Conservation (phyloP, 2,113 vertebrate species). For the Cyanoramphus novaezelandiae region DNA sequence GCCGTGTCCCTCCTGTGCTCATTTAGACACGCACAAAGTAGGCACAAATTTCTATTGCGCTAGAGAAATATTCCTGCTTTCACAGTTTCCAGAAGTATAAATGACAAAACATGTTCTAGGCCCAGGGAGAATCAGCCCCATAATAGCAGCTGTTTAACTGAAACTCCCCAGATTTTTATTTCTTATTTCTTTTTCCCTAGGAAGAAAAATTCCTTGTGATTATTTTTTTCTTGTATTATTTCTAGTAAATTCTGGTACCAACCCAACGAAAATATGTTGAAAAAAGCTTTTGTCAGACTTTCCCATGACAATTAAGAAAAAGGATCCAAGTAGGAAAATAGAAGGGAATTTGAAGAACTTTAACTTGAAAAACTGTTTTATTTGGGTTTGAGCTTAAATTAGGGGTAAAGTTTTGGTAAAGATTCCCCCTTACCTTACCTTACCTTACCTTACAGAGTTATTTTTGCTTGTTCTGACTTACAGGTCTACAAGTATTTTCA, state of each 20-base stretch:
- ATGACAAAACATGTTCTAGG: neutral
- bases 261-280: neutral
- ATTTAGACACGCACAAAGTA: neutral
- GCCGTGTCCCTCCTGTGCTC: neutral
- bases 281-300: neutral
- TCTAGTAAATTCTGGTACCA: neutral
- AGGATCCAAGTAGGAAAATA: neutral
- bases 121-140: neutral
- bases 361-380: neutral
- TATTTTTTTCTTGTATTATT: neutral
- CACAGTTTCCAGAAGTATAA: neutral
- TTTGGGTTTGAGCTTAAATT: neutral
- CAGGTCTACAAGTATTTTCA: neutral
- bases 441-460: neutral
- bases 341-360: neutral
- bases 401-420: neutral
- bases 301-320: neutral
- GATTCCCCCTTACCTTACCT: neutral
- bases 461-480: neutral
- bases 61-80: neutral
- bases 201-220: neutral
- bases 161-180: neutral
- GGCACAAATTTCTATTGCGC: constrained; percentile 1
- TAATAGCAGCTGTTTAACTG: neutral
- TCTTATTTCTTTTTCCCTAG: neutral